phyloP scores from a whole-genome alignment of 2,888 invertebrate genomes.

The Pheosia gnoma region DNA sequence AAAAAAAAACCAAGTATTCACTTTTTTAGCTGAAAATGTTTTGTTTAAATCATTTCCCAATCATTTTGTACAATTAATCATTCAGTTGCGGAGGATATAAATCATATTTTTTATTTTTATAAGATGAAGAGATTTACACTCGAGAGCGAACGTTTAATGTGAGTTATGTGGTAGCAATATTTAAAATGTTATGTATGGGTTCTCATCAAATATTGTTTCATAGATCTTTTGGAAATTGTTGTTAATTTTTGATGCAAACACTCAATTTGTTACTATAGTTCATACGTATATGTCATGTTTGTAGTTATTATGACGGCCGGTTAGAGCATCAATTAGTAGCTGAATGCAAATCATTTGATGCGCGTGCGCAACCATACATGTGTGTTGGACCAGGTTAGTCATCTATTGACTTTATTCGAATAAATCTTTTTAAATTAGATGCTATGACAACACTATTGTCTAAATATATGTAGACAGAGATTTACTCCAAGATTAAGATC shows the following conservation, averaged over 20 bases:
- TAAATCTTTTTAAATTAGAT: slow-evolving; percentile 9
- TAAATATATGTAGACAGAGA: neutral
- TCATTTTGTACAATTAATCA: neutral
- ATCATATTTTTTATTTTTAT: slow-evolving; percentile 8
- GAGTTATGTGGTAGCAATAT: slow-evolving; percentile 8
- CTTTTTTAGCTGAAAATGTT: neutral
- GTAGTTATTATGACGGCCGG: slow-evolving; percentile 10
- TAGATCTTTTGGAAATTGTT: slow-evolving; percentile 6
- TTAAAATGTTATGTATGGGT: slow-evolving; percentile 5
- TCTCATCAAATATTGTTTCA: slow-evolving; percentile 1
- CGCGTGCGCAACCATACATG: slow-evolving; percentile 7
- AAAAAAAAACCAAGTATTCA: slow-evolving; percentile 7
- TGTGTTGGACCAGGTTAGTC: slow-evolving; percentile 6
- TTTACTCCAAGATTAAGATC: neutral
- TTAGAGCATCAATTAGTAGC: slow-evolving; percentile 15
- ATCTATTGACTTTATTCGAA: slow-evolving; percentile 8
- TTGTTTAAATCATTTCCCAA: neutral
- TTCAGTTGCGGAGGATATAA: slow-evolving; percentile 12
- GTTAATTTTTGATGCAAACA: slow-evolving; percentile 13
- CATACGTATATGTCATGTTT: slow-evolving; percentile 12
- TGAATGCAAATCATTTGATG: slow-evolving; percentile 22
- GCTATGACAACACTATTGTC: neutral
- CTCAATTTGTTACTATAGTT: slow-evolving; percentile 17
- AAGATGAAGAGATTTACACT: slow-evolving; percentile 12
- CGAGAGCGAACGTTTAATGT: slow-evolving; percentile 11